A percentile compares a stretch with the other conserved stretches of the same genome.
Conservation (phyloP, 92 coral and sea anemone genomes). For the Actinostola sp. region DNA sequence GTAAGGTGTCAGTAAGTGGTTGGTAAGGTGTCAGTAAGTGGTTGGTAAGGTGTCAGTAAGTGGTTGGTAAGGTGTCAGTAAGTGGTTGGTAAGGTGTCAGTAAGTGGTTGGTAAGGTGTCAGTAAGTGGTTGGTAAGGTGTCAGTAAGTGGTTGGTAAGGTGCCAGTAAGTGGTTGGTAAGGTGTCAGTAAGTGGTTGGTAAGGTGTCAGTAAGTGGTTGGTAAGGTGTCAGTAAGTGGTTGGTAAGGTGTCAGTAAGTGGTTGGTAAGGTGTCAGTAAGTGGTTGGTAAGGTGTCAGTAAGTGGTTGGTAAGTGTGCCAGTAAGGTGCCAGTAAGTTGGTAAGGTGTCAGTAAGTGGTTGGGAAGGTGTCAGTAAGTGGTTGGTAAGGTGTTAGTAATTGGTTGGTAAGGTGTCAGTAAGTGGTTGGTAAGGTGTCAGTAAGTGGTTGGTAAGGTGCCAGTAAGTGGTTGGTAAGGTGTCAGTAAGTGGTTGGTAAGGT, state of each 20-base stretch:
- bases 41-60: constrained; percentile 1
- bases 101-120: neutral
- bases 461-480: constrained; percentile 17
- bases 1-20: constrained; percentile 2
- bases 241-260: constrained; percentile 7
- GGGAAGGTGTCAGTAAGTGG: constrained; percentile 8
- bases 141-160: constrained; percentile 4
- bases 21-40: neutral
- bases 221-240: constrained; percentile 3
- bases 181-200: neutral
- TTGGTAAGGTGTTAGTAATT: neutral
- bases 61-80: constrained; percentile 9
- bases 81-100: constrained; percentile 1
- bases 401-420: constrained; percentile 10
- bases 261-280: constrained; percentile 5
- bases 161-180: constrained; percentile 11
- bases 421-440: constrained; percentile 18
- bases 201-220: neutral
- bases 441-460: constrained; percentile 18
- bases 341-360: constrained; percentile 16
- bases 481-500: constrained; percentile 21
- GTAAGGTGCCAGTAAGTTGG: constrained; percentile 15
- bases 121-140: neutral
- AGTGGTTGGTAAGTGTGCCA: constrained; percentile 20
- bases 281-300: neutral